Percentiles rank a stretch among this genome's conserved stretches.
These are phyloP conservation scores for Sebastes minor DNA, from an alignment of 2,797 vertebrate species.

Conservation along the genomic window DNA sequence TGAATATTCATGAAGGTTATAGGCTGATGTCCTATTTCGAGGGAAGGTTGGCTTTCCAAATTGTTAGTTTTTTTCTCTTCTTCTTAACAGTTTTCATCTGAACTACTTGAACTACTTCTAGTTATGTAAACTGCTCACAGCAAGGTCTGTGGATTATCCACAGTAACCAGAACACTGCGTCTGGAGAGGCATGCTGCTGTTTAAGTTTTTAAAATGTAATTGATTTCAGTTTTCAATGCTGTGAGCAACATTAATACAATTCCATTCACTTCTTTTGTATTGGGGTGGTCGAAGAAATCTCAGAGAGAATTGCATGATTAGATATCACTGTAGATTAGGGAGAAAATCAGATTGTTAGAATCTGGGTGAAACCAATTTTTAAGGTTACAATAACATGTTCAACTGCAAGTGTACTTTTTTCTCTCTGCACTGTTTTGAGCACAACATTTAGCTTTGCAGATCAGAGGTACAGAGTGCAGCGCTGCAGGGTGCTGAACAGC, in stretches of 20 bases:
- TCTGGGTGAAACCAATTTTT: not conserved
- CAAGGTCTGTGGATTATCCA: not conserved
- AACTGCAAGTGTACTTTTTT: not conserved
- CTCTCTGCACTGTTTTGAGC: not conserved
- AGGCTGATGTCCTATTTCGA: not conserved
- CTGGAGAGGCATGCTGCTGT: not conserved
- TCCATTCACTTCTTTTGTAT: not conserved
- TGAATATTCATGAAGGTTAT: not conserved
- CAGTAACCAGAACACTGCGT: not conserved
- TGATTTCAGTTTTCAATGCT: not conserved
- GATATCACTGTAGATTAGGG: not conserved
- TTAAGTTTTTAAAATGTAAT: not conserved
- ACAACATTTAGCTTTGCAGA: not conserved
- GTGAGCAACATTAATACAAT: not conserved
- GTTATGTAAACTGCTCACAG: not conserved
- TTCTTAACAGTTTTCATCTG: not conserved
- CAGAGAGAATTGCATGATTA: not conserved
- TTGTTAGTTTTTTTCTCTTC: too few species aligned
- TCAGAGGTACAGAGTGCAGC: not conserved
- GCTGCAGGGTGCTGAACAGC: conserved; percentile 8
- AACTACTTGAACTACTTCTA: not conserved
- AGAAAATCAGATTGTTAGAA: not conserved
- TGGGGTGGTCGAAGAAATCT: not conserved
- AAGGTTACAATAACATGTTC: not conserved
- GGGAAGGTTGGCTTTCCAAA: not conserved